Base-by-base conservation (phyloP, 2,797 vertebrate species). In the Mycteria americana region DNA sequence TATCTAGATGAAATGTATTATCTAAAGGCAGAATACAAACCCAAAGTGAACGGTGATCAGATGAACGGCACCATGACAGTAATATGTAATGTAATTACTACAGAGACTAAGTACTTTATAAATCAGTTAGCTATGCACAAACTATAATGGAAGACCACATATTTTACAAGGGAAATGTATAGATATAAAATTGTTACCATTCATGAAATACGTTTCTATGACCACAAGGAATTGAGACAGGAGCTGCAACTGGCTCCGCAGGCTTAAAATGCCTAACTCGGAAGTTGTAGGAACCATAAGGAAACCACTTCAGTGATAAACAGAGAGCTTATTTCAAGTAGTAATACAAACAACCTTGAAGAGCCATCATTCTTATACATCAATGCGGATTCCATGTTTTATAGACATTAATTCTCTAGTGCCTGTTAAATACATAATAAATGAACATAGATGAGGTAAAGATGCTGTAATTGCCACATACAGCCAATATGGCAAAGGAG, bases 351-450 rank as follows among this genome's bases (percentile, higher is more conserved):
- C 37, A 60, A 33, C 39, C 70, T 81, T 82, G 30, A 65, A 73
- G 68, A 87, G 33, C 13, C 46, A 65, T 19, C 65, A 74, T 45
- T 59, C 76, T 98, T 98, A 99, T 21, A 99, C 99, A 78, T 99
- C 99, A 51, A 99, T 99, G 93, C 24, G 98, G 79, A 99, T 98
- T 37, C 99, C 99, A 33, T 99, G 99, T 97, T 99, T 99, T 96
- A 98, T 98, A 84, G 99, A 99, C 98, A 99, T 99, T 90, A 99
- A 97, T 92, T 99, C 99, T 91, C 99, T 98, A 70, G 99, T 99
- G 60, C 99, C 99, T 0, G 99, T 99, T 95, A 99, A 98, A 95
- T 99, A 99, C 99, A 99, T 99, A 92, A 99, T 92, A 86, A 99
- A 98, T 0, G 99, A 99, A 92, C 99, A 99, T 4, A 99, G 95